Conservation (phyloP, 2,797 vertebrate genomes). For the Helostoma temminkii region DNA sequence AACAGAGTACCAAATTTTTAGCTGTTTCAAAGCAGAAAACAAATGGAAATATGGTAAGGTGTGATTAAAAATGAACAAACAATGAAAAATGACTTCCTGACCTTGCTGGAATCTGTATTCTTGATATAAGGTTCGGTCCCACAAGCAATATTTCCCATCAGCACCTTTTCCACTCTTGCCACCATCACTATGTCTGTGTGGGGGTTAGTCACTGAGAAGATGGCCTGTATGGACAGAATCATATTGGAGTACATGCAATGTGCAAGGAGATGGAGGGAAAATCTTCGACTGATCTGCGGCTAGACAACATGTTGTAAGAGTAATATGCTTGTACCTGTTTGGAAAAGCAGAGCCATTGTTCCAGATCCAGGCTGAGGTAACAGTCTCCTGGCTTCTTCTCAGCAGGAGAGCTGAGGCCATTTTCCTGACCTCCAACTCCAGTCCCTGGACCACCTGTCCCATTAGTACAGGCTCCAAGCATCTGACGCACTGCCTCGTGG, state of each 20-base stretch:
- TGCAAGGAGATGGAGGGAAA: neutral
- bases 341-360: conserved; percentile 93
- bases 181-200: conserved; percentile 96
- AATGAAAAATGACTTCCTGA: conserved; percentile 63
- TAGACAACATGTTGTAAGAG: neutral
- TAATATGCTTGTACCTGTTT: conserved; percentile 87
- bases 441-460: conserved; percentile 6
- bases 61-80: neutral
- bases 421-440: conserved; percentile 81
- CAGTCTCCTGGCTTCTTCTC: conserved; percentile 89
- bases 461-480: conserved; percentile 76
- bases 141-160: conserved; percentile 94
- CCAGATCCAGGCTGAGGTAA: conserved; percentile 87
- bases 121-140: conserved; percentile 96
- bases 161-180: conserved; percentile 95
- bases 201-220: conserved; percentile 96
- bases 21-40: conserved; percentile 3
- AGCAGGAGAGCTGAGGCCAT: conserved; percentile 82
- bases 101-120: conserved; percentile 97
- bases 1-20: conserved; percentile 14
- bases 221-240: conserved; percentile 82
- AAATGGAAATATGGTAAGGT: too few relatives aligned
- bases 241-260: conserved; percentile 1
- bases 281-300: neutral
- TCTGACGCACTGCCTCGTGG: conserved; percentile 85